phyloP scores from a whole-genome alignment of 2,797 vertebrate species.

The Podargus strigoides region DNA sequence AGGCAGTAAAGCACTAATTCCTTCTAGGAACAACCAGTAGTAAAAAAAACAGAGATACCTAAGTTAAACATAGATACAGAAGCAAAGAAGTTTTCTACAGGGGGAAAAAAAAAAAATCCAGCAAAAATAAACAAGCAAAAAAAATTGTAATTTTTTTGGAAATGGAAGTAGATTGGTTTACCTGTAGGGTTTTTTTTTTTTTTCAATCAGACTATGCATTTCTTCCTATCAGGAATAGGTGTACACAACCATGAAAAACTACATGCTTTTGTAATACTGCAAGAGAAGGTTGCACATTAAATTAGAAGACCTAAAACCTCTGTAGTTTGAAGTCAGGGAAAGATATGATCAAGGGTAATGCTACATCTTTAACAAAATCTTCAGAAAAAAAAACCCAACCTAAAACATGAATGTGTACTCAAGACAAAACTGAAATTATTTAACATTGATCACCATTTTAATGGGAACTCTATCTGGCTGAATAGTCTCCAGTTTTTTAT shows the following conservation, averaged over 20 bases:
- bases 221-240: background rate
- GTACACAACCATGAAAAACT: background rate
- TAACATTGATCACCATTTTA: background rate
- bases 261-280: rapidly evolving
- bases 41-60: background rate
- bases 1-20: background rate
- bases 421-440: background rate
- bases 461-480: background rate
- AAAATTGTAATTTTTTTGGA: background rate
- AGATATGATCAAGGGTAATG: background rate
- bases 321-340: background rate
- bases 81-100: background rate
- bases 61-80: background rate
- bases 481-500: background rate
- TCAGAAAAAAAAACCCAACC: background rate
- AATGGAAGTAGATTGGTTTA: background rate
- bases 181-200: background rate
- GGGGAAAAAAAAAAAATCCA: too few species aligned
- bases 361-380: background rate
- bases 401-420: background rate
- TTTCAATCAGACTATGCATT: background rate
- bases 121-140: background rate
- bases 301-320: background rate
- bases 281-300: background rate
- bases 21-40: background rate